Base-by-base conservation (phyloP, 2,888 invertebrate genomes). In the Brenthis ino region DNA sequence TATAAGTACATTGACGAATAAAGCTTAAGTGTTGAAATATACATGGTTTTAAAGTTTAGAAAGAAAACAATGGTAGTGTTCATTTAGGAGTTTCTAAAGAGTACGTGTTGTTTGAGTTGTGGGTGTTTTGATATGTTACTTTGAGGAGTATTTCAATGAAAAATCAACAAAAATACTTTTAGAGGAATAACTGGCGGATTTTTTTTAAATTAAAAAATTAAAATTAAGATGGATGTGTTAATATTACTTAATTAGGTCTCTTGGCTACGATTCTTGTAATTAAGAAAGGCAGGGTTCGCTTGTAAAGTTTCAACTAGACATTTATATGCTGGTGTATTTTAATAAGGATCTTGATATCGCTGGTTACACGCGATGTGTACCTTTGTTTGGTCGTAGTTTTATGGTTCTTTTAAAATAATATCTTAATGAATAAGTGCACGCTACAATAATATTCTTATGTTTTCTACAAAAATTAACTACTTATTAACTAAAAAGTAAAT, bases 241-340 rank as follows among this genome's bases (percentile, higher is more conserved):
- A 14, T n/a, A 28, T 28, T 28, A n/a, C 28, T 50, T 16, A 16
- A 61, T n/a, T 28, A 12, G 33, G 28, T 51, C 28, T 53, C 16
- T 53, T 53, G 13, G 3, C 51, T 61, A 12, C 33, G 16, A 37
- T 69, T 43, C 60, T 67, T 65, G 51, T 56, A 68, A 66, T 56
- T 64, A 65, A 70, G 57, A 58, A 65, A 65, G 55, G 64, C 57
- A 13, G 57, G 63, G 57, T 78, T 77, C 74, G 69, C 77, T 80
- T 79, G 82, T 85, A 81, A 86, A 86, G 81, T 88, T 88, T 88
- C 90, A 90, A 89, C 89, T 89, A 88, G 85, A 80, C 81, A 77
- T 78, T 81, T 81, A 86, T 72, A 53, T 53, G 53, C 37, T 53
- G 37, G 75, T 74, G 70, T 69, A 80, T 85, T 84, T 86, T 85